Conservation (phyloP, 2,888 invertebrate genomes). For the Oscheius sp. region DNA sequence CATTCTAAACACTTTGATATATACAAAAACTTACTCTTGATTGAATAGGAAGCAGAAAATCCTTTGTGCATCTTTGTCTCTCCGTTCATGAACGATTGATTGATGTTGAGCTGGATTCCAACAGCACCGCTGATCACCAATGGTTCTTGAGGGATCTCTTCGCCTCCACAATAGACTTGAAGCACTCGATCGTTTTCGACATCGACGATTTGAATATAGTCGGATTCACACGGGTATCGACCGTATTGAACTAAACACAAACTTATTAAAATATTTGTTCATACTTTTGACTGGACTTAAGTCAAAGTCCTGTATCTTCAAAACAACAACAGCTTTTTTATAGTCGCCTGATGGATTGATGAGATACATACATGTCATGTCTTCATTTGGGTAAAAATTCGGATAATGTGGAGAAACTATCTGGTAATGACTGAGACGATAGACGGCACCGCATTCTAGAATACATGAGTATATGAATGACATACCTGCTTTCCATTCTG, state of each 20-base stretch:
- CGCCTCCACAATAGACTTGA: slow-evolving; percentile 48
- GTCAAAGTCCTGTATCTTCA: slow-evolving; percentile 53
- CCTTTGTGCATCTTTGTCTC: slow-evolving; percentile 47
- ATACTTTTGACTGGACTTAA: slow-evolving; percentile 38
- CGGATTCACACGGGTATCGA: slow-evolving; percentile 53
- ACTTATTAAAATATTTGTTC: not conserved
- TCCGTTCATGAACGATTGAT: slow-evolving; percentile 39
- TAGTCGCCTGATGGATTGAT: slow-evolving; percentile 53
- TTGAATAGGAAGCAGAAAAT: slow-evolving; percentile 63
- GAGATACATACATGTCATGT: slow-evolving; percentile 50
- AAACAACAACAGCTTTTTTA: slow-evolving; percentile 37
- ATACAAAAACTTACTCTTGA: slow-evolving; percentile 41
- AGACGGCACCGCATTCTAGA: slow-evolving; percentile 59
- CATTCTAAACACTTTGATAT: slow-evolving; percentile 47
- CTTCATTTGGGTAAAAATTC: slow-evolving; percentile 62
- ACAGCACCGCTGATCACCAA: slow-evolving; percentile 58
- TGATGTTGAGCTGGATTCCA: slow-evolving; percentile 56
- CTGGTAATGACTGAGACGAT: slow-evolving; percentile 58
- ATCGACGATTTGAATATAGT: slow-evolving; percentile 63
- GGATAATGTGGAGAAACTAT: slow-evolving; percentile 66
- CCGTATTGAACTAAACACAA: slow-evolving; percentile 27
- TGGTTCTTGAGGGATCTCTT: slow-evolving; percentile 30
- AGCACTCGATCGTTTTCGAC: slow-evolving; percentile 39
- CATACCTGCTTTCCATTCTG: slow-evolving; percentile 61
- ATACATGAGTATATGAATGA: not conserved